Base-by-base conservation (phyloP, 1,140 invertebrate species). In the Euwallacea similis region DNA sequence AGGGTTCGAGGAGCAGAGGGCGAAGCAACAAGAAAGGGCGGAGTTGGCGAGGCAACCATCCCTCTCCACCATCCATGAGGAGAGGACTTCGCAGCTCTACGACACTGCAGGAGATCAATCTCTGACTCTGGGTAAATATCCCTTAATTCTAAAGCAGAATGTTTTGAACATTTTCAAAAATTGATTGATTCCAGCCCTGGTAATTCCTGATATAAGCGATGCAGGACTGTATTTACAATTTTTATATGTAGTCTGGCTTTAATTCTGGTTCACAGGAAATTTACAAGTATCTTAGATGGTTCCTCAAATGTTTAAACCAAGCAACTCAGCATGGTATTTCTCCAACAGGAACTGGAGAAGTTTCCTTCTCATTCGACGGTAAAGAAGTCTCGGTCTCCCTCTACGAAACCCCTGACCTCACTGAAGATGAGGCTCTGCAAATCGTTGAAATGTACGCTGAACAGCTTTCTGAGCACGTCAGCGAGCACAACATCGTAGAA, bases 401-500 rank as follows among this genome's bases (percentile, higher is more conserved):
- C 2, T 96, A 95, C 78, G 93, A 96, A 85, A 96, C 94, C 0
- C 93, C 93, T 0, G 94, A 96, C 83, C 84, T 96, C 11, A 95
- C 93, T 0, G 93, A 95, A 83, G 92, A 95, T 80, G 93, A 96
- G 84, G 94, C 93, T 0, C 82, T 95, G 10, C 91, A 95, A 82
- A 94, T 96, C 76, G 90, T 95, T 0, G 93, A 96, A 85, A 95
- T 95, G 92, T 96, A 95, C 82, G 93, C 93, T 0, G 93, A 96
- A 80, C 92, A 96, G 81, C 84, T 95, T 58, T 95, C 93, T 0
- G 93, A 95, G 83, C 91, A 94, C 80, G 88, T 95, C 6, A 92
- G 93, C 71, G 87, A 94, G 81, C 91, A 93, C 70, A 93, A 93
- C 80, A 87, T 95, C 4, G 88, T 95, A 0, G 93, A 95, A 81